A percentile compares a stretch with the other conserved stretches of the same genome.
phyloP scores from a whole-genome alignment of 2,113 vertebrate species.

The Rhinolophus sinicus region DNA sequence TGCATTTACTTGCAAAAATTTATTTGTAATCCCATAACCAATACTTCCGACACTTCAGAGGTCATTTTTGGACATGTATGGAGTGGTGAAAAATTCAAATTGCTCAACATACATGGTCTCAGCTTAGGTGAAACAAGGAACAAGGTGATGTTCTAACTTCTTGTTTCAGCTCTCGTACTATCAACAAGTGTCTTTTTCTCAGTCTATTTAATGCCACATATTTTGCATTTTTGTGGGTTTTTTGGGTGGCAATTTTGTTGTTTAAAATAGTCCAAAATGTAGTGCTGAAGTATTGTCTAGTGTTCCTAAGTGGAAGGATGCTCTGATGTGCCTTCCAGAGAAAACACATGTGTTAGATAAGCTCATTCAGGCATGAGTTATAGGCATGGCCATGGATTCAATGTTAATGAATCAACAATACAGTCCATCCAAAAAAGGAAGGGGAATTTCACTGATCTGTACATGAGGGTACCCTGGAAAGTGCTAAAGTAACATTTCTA shows the following conservation, averaged over 20 bases:
- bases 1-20: neutral
- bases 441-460: neutral
- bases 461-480: neutral
- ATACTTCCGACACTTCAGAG: neutral
- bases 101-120: neutral
- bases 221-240: neutral
- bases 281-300: neutral
- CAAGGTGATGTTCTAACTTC: neutral
- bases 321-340: neutral
- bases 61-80: neutral
- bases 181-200: neutral
- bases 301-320: neutral
- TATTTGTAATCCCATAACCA: neutral
- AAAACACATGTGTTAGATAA: neutral
- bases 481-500: neutral
- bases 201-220: neutral
- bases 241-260: neutral
- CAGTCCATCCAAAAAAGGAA: neutral
- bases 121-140: neutral
- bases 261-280: neutral
- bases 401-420: neutral
- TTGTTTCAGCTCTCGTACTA: neutral
- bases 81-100: neutral
- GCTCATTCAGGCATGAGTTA: neutral
- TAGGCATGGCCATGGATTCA: neutral